Evolutionary conservation across 2,888 invertebrate species (phyloP), one percentile per base, ranked within the genome.

Genomic region (Drosophila mimica): DNA sequence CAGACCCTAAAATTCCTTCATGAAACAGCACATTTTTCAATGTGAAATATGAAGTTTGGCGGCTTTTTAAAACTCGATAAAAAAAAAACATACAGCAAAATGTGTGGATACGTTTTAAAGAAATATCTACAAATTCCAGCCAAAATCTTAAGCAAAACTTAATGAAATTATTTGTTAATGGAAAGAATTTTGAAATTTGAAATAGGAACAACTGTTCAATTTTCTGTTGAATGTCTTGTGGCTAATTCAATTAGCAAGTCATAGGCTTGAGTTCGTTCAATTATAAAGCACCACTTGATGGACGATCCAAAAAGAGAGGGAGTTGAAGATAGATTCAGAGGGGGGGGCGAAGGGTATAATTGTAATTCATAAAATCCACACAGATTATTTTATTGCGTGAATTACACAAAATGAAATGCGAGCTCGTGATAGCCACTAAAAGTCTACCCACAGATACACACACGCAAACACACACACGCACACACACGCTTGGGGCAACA

Each of bases 381-480:
- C 20, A 63, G 79, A 89, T 88, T 82, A 76, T 78, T 88, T 88
- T 85, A 88, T 88, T 88, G 88, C 88, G 89, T 88, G 88, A 89
- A 83, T 87, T 86, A 83, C 62, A 77, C 61, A 65, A 68, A 76
- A 63, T 78, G 82, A 82, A 87, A 88, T 87, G 84, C 81, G 87
- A 61, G 86, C 76, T 76, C 75, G 77, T 79, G 76, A 83, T 79
- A 81, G 79, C 88, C 82, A 79, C 88, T 85, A 80, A 74, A 84
- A 67, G 68, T 71, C 62, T 48, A 30, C 77, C 74, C 80, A 79
- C 78, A 69, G 66, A 56, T 53, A 34, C 54, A 58, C 58, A 74
- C 70, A 63, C 76, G 52, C 73, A 69, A 71, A 56, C 71, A 66
- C 66, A 49, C 63, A n/a, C 70, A 63, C 76, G 52, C 73, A 69